Evolutionary conservation across 2,888 invertebrate species (phyloP).

Genomic region (Eulithis prunata): DNA sequence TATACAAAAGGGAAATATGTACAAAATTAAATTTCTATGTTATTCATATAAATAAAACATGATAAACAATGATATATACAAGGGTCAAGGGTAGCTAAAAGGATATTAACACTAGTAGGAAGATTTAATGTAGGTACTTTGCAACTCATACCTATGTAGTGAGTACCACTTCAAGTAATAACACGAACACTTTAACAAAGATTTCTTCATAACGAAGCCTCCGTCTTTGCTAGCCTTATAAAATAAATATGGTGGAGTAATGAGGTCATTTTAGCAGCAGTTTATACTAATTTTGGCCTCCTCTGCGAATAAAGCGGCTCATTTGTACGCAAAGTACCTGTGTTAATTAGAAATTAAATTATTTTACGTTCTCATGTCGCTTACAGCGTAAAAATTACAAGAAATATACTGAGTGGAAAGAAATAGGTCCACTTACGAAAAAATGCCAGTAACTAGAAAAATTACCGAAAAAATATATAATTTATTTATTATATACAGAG

Average conservation of each 20-base stretch:
- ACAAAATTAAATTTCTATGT: too few relatives aligned
- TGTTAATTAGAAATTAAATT: conserved; percentile 38
- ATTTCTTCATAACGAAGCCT: conserved; percentile 1
- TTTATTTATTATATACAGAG: too few relatives aligned
- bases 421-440: too few relatives aligned
- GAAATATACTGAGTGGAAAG: too few relatives aligned
- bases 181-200: not conserved
- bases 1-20: too few relatives aligned
- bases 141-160: not conserved
- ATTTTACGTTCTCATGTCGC: conserved; percentile 9
- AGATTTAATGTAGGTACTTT: not conserved
- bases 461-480: too few relatives aligned
- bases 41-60: too few relatives aligned
- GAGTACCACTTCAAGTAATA: not conserved
- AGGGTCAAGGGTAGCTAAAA: too few relatives aligned
- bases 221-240: conserved; percentile 1
- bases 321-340: conserved; percentile 25
- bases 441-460: too few relatives aligned
- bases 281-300: conserved; percentile 36
- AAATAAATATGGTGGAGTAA: conserved; percentile 32
- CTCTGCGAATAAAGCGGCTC: conserved; percentile 20
- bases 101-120: too few relatives aligned
- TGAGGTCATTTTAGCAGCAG: conserved; percentile 37
- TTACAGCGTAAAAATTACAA: not conserved
- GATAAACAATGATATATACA: too few relatives aligned